Percentiles rank a stretch among this genome's conserved stretches.
Evolutionary conservation across 1,140 invertebrate genomes (phyloP).

Genomic region (Cydia amplana): DNA sequence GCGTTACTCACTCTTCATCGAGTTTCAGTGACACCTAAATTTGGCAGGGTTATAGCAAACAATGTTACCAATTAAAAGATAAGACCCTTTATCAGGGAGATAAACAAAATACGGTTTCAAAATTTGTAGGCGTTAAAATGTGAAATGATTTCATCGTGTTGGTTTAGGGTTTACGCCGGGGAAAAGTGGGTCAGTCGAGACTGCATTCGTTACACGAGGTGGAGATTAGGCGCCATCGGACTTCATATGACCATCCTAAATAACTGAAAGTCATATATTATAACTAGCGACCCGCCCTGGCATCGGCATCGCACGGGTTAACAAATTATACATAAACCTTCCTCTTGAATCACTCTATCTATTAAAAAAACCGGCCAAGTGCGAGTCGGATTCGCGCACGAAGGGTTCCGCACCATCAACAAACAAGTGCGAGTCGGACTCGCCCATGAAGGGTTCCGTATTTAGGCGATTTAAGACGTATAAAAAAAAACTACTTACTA

Average conservation of each 20-base stretch:
- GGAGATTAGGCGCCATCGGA: not conserved
- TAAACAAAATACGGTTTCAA: slow-evolving; percentile 40
- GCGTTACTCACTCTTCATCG: not conserved
- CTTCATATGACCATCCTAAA: not conserved
- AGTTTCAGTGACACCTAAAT: slow-evolving; percentile 33
- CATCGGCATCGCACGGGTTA: too few relatives aligned
- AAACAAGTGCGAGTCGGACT: too few relatives aligned
- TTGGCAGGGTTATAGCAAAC: slow-evolving; percentile 41
- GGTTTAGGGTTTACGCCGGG: slow-evolving; percentile 1
- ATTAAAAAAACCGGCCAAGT: too few relatives aligned
- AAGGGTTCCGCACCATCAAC: too few relatives aligned
- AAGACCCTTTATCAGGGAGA: slow-evolving; percentile 49
- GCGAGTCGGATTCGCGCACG: too few relatives aligned
- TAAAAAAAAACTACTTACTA: too few relatives aligned
- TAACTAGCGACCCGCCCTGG: too few relatives aligned
- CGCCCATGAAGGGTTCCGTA: too few relatives aligned
- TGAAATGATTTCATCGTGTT: slow-evolving; percentile 49
- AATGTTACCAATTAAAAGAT: slow-evolving; percentile 51
- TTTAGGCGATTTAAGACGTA: too few relatives aligned
- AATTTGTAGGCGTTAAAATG: slow-evolving; percentile 41
- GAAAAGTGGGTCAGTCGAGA: not conserved
- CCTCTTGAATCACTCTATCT: too few relatives aligned
- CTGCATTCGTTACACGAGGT: not conserved
- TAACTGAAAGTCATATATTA: not conserved
- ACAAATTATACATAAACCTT: too few relatives aligned